Evolutionary conservation across 2,797 vertebrate species (phyloP).

Genomic region (Alca torda): DNA sequence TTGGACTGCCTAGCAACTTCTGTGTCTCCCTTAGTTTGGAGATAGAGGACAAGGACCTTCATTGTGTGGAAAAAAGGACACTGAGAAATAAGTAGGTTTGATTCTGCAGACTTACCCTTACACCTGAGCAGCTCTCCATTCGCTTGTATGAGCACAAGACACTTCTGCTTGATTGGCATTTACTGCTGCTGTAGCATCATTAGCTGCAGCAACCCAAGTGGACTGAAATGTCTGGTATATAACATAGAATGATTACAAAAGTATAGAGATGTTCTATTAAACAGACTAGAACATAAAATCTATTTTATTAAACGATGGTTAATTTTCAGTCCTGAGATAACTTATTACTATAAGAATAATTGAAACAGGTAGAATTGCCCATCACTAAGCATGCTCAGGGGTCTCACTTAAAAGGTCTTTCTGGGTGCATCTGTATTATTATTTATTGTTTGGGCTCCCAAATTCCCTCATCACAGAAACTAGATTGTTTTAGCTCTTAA

Average conservation of each 20-base stretch:
- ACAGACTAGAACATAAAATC: neutral
- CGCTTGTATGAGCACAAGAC: neutral
- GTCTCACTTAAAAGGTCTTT: neutral
- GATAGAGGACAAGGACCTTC: neutral
- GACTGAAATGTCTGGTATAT: neutral
- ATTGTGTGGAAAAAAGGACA: neutral
- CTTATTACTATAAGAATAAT: neutral
- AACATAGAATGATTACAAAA: neutral
- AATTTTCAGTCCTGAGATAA: neutral
- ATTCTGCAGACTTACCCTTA: neutral
- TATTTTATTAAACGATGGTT: neutral
- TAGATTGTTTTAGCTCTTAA: neutral
- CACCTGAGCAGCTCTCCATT: neutral
- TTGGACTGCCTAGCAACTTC: neutral
- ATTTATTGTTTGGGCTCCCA: neutral
- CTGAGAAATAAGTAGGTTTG: neutral
- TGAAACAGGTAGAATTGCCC: neutral
- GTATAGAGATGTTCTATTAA: neutral
- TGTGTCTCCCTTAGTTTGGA: neutral
- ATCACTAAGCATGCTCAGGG: neutral
- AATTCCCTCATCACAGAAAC: neutral
- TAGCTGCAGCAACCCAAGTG: neutral
- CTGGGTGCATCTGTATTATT: neutral
- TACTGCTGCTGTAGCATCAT: neutral
- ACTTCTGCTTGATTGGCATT: neutral